A percentile compares a stretch with the other conserved stretches of the same genome.
These are phyloP conservation scores for Trachymyrmex septentrionalis DNA, from an alignment of 1,140 invertebrate genomes.

Conservation along the genomic window DNA sequence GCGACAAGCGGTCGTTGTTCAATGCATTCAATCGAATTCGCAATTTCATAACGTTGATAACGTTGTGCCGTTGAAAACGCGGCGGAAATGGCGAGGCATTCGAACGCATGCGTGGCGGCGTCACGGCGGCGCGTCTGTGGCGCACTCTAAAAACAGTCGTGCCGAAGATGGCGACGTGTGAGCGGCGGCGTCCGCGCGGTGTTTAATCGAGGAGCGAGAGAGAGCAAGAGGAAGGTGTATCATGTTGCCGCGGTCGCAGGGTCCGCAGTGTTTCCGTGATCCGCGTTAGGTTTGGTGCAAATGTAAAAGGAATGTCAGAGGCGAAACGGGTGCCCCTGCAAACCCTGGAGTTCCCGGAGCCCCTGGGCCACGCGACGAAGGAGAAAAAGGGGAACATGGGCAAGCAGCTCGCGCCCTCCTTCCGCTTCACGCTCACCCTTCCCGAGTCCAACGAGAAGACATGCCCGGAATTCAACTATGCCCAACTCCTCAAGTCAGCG, in stretches of 20 bases:
- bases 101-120: slow-evolving; percentile 6
- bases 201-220: slow-evolving; percentile 71
- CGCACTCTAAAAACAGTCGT: slow-evolving; percentile 85
- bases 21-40: no score
- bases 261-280: slow-evolving; percentile 78
- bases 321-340: slow-evolving; percentile 87
- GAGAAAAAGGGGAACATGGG: slow-evolving; percentile 85
- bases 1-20: no score
- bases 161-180: slow-evolving; percentile 84
- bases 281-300: slow-evolving; percentile 76
- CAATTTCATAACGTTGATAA: no score
- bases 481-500: slow-evolving; percentile 88
- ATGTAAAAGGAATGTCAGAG: slow-evolving; percentile 86
- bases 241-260: slow-evolving; percentile 78
- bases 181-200: slow-evolving; percentile 79
- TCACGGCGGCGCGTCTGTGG: slow-evolving; percentile 73
- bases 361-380: slow-evolving; percentile 83
- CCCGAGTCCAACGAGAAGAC: slow-evolving; percentile 89
- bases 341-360: slow-evolving; percentile 82
- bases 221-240: slow-evolving; percentile 69
- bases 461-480: slow-evolving; percentile 90
- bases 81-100: neutral
- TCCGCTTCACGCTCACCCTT: slow-evolving; percentile 88
- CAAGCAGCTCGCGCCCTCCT: slow-evolving; percentile 86
- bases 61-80: neutral